These are phyloP conservation scores for Chanos chanos DNA, from an alignment of 2,797 vertebrate species.

Conservation along the genomic window DNA sequence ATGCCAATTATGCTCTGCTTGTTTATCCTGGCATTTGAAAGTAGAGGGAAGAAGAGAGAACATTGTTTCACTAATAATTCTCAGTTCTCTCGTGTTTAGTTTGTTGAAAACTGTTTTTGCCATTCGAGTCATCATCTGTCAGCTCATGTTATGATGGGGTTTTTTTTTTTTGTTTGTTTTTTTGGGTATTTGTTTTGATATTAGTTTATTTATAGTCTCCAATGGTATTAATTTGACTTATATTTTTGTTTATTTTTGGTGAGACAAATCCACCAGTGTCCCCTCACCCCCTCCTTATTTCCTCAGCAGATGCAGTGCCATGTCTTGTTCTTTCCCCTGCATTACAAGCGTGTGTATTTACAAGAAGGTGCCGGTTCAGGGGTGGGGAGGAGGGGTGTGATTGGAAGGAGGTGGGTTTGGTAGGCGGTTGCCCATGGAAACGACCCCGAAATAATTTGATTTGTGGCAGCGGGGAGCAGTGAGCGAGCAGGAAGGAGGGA, in stretches of 20 bases:
- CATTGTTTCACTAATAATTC: slow-evolving; percentile 20
- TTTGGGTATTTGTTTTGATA: too few relatives aligned
- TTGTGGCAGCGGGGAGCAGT: slow-evolving; percentile 69
- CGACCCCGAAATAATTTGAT: slow-evolving; percentile 77
- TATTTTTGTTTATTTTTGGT: background rate
- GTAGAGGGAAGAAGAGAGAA: slow-evolving; percentile 39
- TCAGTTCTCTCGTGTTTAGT: too few relatives aligned
- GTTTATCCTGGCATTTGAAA: slow-evolving; percentile 52
- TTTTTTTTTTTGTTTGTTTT: background rate
- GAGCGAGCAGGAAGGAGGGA: slow-evolving; percentile 52
- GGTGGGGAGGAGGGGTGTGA: slow-evolving; percentile 50
- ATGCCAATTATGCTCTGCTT: slow-evolving; percentile 61
- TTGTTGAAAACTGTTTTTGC: background rate
- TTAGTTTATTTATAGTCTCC: background rate
- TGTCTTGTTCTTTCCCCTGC: background rate
- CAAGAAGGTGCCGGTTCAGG: slow-evolving; percentile 49
- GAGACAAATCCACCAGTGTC: too few relatives aligned
- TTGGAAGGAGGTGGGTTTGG: slow-evolving; percentile 33
- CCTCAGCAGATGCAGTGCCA: too few relatives aligned
- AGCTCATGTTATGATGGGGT: background rate
- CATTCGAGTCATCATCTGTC: background rate
- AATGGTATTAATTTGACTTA: background rate
- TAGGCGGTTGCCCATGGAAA: slow-evolving; percentile 73
- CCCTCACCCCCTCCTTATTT: too few relatives aligned
- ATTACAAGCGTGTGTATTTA: slow-evolving; percentile 38